Conservation (phyloP, 1,140 invertebrate genomes). For the Zaprionus lachaisei region DNA sequence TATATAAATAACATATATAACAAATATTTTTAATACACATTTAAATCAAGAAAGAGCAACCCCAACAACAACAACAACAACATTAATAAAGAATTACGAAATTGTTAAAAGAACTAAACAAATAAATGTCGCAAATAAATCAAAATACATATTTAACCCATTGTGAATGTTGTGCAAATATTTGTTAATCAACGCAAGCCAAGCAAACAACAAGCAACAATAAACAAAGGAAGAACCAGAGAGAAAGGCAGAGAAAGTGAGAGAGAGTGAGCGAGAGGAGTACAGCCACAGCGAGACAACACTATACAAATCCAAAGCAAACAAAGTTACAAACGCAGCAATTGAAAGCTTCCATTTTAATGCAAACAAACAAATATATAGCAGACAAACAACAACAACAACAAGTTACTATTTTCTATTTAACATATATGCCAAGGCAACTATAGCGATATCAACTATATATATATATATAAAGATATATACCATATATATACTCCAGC, state of each 20-base stretch:
- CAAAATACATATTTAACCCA: conserved; percentile 29
- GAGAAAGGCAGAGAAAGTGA: conserved; percentile 14
- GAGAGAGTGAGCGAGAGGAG: conserved; percentile 11
- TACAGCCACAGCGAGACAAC: background rate
- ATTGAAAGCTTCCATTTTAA: conserved; percentile 81
- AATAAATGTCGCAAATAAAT: conserved; percentile 35
- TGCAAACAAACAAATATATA: conserved; percentile 49
- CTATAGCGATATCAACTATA: conserved; percentile 20
- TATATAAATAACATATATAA: conserved; percentile 38
- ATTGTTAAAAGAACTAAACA: conserved; percentile 31
- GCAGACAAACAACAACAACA: conserved; percentile 46
- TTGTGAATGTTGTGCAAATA: conserved; percentile 51
- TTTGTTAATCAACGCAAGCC: conserved; percentile 52
- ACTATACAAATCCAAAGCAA: conserved; percentile 66
- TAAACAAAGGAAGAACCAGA: conserved; percentile 29
- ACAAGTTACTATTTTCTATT: conserved; percentile 69
- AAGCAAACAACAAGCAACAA: conserved; percentile 27
- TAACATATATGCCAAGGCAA: conserved; percentile 22
- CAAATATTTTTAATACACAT: conserved; percentile 49
- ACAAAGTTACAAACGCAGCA: conserved; percentile 81
- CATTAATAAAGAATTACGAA: background rate
- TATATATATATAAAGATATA: conserved; percentile 14
- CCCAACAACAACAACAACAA: too few relatives aligned
- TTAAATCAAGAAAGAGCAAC: conserved; percentile 4
- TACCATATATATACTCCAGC: conserved; percentile 19